phyloP scores from a whole-genome alignment of 2,113 vertebrate species.

The Laterallus jamaicensis region DNA sequence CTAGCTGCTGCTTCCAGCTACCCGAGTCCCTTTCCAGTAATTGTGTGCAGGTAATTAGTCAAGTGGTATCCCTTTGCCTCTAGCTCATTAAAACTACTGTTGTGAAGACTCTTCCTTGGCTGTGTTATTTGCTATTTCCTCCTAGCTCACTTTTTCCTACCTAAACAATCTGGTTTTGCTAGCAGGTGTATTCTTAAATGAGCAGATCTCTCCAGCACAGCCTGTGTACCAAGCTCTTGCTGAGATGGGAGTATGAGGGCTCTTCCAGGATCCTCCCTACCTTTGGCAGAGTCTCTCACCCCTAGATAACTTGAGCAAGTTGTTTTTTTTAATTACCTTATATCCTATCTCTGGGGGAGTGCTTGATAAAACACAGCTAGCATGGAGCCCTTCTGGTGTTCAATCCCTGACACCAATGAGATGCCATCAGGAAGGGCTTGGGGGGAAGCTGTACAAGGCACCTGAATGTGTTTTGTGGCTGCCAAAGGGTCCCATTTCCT shows the following conservation, averaged over 20 bases:
- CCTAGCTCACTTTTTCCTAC: not conserved
- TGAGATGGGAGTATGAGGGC: not conserved
- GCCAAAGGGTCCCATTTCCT: not conserved
- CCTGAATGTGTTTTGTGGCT: not conserved
- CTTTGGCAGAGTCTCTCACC: not conserved
- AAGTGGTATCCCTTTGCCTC: not conserved
- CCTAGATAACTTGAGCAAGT: not conserved
- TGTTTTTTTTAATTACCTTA: not conserved
- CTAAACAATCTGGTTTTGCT: not conserved
- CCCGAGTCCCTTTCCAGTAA: not conserved
- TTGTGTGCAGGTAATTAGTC: not conserved
- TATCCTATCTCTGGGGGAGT: not conserved
- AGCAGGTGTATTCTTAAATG: not conserved
- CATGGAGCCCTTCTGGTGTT: not conserved
- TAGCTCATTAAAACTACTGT: not conserved
- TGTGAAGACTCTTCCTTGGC: not conserved
- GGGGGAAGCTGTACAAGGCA: not conserved
- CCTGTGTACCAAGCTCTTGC: not conserved
- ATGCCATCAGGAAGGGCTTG: too few relatives aligned
- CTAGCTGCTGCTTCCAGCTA: not conserved
- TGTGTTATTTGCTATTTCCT: not conserved
- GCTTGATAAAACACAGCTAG: not conserved
- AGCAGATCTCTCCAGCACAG: not conserved
- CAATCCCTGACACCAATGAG: accelerated
- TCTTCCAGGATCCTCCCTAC: not conserved